These are phyloP conservation scores for Eulacestoma nigropectus DNA, from an alignment of 2,113 vertebrate species.

Conservation along the genomic window DNA sequence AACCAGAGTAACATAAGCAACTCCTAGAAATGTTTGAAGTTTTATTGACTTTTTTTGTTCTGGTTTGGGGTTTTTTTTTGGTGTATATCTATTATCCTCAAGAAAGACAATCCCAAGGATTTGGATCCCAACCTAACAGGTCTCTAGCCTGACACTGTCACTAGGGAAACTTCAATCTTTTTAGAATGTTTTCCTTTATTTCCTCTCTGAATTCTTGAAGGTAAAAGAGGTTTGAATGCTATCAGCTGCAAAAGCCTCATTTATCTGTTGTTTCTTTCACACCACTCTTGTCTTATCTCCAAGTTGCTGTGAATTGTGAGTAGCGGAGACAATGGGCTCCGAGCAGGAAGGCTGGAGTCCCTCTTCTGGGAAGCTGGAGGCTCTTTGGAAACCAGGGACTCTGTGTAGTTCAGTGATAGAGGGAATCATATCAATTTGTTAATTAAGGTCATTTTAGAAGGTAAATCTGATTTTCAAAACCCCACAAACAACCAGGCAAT, in stretches of 20 bases:
- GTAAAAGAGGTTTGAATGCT: not conserved
- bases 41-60: not conserved
- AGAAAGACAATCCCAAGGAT: not conserved
- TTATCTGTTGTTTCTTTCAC: not conserved
- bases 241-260: not conserved
- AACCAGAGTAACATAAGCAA: not conserved
- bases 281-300: not conserved
- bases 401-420: not conserved
- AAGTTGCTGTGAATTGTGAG: not conserved
- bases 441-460: constrained; percentile 2
- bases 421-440: not conserved
- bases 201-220: not conserved
- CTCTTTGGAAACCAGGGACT: not conserved
- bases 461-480: not conserved
- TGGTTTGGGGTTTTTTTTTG: not conserved
- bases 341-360: not conserved
- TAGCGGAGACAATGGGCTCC: not conserved
- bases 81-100: not conserved
- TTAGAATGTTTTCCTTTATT: not conserved
- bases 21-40: not conserved
- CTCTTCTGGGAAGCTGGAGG: not conserved
- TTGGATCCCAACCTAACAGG: not conserved
- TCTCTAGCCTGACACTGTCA: not conserved
- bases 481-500: not conserved
- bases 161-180: not conserved